Conservation (phyloP, 2,888 invertebrate species). For the Chrysomela aeneicollis region DNA sequence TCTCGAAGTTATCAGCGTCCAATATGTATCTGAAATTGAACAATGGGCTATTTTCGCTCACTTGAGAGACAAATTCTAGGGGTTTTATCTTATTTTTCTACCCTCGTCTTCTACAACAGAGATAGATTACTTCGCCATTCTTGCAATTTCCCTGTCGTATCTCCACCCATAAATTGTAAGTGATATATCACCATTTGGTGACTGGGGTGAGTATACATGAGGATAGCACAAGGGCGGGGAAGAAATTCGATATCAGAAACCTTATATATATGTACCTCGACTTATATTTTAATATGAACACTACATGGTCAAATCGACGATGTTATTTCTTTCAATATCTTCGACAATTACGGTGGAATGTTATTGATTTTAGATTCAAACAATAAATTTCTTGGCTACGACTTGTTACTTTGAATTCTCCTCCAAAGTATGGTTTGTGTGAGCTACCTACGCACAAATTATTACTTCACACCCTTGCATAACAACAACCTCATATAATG, state of each 20-base stretch:
- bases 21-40: conserved; percentile 55
- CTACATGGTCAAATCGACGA: too few relatives aligned
- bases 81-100: conserved; percentile 64
- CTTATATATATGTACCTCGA: neutral
- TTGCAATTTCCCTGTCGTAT: conserved; percentile 94
- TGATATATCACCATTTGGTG: conserved; percentile 76
- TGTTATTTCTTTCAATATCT: too few relatives aligned
- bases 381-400: too few relatives aligned
- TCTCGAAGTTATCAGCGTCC: conserved; percentile 38
- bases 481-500: too few relatives aligned
- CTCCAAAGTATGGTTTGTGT: too few relatives aligned
- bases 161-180: conserved; percentile 86
- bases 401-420: too few relatives aligned
- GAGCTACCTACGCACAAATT: too few relatives aligned
- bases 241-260: conserved; percentile 47
- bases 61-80: conserved; percentile 62
- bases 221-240: conserved; percentile 44
- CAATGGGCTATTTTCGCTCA: conserved; percentile 59
- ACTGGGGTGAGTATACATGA: conserved; percentile 48
- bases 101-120: conserved; percentile 71
- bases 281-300: neutral
- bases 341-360: too few relatives aligned
- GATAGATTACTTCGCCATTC: conserved; percentile 92
- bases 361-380: too few relatives aligned
- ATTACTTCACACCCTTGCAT: too few relatives aligned